phyloP scores from a whole-genome alignment of 92 coral and sea anemone species.

The Zoanthus sociatus region DNA sequence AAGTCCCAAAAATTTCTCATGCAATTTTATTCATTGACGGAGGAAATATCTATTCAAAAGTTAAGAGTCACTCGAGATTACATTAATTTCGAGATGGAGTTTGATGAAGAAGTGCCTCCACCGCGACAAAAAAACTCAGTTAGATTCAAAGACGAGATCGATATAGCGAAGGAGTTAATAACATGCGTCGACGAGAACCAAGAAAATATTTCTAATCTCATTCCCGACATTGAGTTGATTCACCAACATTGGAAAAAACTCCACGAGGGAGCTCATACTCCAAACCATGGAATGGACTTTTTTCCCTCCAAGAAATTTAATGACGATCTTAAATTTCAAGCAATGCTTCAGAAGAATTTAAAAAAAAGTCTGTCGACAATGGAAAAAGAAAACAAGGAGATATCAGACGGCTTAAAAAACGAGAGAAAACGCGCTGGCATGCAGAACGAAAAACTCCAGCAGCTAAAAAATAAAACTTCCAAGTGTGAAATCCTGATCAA shows the following conservation, averaged over 20 bases:
- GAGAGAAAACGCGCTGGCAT: slow-evolving; percentile 42
- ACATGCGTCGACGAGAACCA: slow-evolving; percentile 25
- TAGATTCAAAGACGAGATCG: slow-evolving; percentile 41
- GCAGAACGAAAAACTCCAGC: slow-evolving; percentile 28
- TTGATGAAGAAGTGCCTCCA: slow-evolving; percentile 20
- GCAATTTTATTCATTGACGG: slow-evolving; percentile 45
- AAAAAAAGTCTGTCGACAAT: slow-evolving; percentile 31
- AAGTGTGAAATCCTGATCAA: slow-evolving; percentile 35
- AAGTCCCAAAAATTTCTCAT: slow-evolving; percentile 7
- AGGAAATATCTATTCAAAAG: slow-evolving; percentile 28
- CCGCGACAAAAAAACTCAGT: slow-evolving; percentile 23
- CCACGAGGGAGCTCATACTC: slow-evolving; percentile 42
- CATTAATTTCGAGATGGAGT: slow-evolving; percentile 36
- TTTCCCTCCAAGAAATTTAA: slow-evolving; percentile 42
- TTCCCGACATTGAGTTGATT: slow-evolving; percentile 23
- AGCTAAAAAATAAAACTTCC: slow-evolving; percentile 9
- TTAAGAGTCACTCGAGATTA: slow-evolving; percentile 21
- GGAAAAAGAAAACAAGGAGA: slow-evolving; percentile 42
- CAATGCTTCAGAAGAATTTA: slow-evolving; percentile 42
- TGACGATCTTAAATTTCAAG: slow-evolving; percentile 39
- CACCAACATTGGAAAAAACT: slow-evolving; percentile 42
- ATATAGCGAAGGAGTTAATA: slow-evolving; percentile 36
- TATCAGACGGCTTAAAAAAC: slow-evolving; percentile 27
- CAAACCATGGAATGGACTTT: slow-evolving; percentile 20
- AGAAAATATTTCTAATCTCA: slow-evolving; percentile 13